Base-by-base conservation (phyloP, 2,113 vertebrate species). In the Entosphenus tridentatus region DNA sequence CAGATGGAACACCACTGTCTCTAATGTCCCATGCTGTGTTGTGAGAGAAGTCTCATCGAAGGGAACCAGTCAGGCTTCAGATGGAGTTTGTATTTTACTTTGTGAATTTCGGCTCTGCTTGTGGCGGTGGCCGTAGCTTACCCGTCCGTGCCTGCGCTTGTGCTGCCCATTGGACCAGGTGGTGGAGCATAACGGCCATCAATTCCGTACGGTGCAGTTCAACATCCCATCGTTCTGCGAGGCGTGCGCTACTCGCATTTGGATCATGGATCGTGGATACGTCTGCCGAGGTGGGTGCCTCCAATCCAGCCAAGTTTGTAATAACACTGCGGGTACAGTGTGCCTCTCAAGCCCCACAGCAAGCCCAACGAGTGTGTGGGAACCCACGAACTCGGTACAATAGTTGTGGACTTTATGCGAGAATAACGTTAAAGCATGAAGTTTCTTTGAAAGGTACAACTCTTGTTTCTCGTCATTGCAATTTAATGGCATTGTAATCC, bases 221-320 rank as follows among this genome's bases (percentile, higher is more conserved):
- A 97, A 89, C 82, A 97, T 97, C 72, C 93, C 90, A 70, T 96
- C 89, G 0, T 98, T 92, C 82, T 98, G 93, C 77, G 93, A 97
- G 79, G 89, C 81, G 80, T 98, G 92, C 73, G 95, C 88, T 55
- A 96, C 92, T 2, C 82, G 96, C 77, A 98, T 98, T 79, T 98
- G 93, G 92, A 97, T 98, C 80, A 98, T 97, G 91, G 92, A 98
- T 78, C 84, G 85, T 2, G 92, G 91, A 71, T 93, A 86, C 71
- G 93, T 98, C 74, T 98, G 92, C 80, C 96, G 93, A 82, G 72
- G 93, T 97, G 80, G 92, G 90, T 79, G 4, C 21, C 14, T 68
- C 12, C 14, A 16, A 9, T 16, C 21, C n/a, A 16, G 62, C 21
- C 11, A 11, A 16, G 62, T n/a, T n/a, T 9, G n/a, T 21, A 9